These are phyloP conservation scores for Sycophila sp. DNA, from an alignment of 1,140 invertebrate genomes.

Conservation along the genomic window DNA sequence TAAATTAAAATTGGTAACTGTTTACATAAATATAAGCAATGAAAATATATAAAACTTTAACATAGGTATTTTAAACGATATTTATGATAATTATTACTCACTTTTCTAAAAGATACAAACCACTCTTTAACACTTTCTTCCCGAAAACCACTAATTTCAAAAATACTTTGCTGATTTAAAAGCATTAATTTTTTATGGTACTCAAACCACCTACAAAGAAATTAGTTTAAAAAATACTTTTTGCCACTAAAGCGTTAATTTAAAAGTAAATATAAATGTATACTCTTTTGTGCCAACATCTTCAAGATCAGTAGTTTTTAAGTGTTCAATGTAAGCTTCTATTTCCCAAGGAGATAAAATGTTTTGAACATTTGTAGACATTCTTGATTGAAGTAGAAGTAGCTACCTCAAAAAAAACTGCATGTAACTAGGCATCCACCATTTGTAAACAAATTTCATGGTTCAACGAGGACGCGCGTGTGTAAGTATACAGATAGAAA, in stretches of 20 bases:
- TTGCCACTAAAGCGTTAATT: constrained; percentile 26
- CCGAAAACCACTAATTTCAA: constrained; percentile 74
- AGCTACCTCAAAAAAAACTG: not conserved
- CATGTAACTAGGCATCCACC: constrained; percentile 38
- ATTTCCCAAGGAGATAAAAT: constrained; percentile 66
- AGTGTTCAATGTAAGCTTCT: constrained; percentile 65
- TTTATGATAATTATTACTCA: constrained; percentile 47
- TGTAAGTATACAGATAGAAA: not conserved
- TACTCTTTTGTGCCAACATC: constrained; percentile 67
- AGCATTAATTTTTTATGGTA: constrained; percentile 80
- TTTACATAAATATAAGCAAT: not conserved
- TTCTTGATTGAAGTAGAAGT: constrained; percentile 40
- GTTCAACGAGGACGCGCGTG: constrained; percentile 6
- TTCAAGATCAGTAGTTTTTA: constrained; percentile 60
- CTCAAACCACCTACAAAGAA: constrained; percentile 75
- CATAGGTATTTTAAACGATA: not conserved
- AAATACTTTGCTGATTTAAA: constrained; percentile 80
- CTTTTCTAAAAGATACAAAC: constrained; percentile 73
- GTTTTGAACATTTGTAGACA: constrained; percentile 56
- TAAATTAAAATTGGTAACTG: constrained; percentile 76
- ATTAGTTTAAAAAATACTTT: constrained; percentile 12
- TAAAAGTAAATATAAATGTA: constrained; percentile 26
- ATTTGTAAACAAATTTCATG: constrained; percentile 58
- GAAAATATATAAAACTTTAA: not conserved
- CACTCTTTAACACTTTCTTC: constrained; percentile 81